Percentiles rank a stretch among this genome's conserved stretches.
These are phyloP conservation scores for Pseudolaguvia tuberculata DNA, from an alignment of 2,113 vertebrate species.

Conservation along the genomic window DNA sequence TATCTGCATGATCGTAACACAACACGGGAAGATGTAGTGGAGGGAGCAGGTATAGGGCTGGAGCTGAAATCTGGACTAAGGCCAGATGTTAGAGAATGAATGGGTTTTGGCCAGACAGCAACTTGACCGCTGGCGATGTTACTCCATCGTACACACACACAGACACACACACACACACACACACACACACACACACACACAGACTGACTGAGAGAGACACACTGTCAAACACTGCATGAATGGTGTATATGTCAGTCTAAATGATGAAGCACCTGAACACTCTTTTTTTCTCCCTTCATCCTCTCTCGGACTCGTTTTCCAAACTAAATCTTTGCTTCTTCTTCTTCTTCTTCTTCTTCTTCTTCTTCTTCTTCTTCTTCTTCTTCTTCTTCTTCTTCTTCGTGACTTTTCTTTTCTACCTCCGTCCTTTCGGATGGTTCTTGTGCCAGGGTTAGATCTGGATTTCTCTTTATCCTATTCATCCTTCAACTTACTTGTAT, in stretches of 20 bases:
- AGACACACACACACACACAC: slow-evolving; percentile 30
- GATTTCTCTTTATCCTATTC: slow-evolving; percentile 22
- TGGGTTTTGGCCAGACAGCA: slow-evolving; percentile 66
- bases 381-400: not conserved
- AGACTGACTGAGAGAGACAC: slow-evolving; percentile 27
- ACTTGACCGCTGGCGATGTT: slow-evolving; percentile 69
- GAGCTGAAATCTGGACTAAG: slow-evolving; percentile 51
- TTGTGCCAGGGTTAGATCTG: slow-evolving; percentile 23
- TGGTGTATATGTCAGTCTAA: slow-evolving; percentile 59
- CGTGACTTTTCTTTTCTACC: no score
- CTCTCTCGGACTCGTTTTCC: slow-evolving; percentile 41
- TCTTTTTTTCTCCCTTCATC: slow-evolving; percentile 26
- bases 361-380: slow-evolving; percentile 1
- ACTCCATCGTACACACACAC: slow-evolving; percentile 43
- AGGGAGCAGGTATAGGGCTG: slow-evolving; percentile 20
- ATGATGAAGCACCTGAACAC: slow-evolving; percentile 66
- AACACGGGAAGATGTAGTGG: slow-evolving; percentile 12
- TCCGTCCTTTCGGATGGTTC: slow-evolving; percentile 29
- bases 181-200: slow-evolving; percentile 32
- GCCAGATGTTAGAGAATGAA: slow-evolving; percentile 64
- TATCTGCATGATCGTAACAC: slow-evolving; percentile 6
- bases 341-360: not conserved
- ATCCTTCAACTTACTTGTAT: slow-evolving; percentile 8
- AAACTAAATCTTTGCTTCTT: slow-evolving; percentile 41
- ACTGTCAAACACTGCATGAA: slow-evolving; percentile 22